Base-by-base conservation (phyloP, 2,797 vertebrate genomes). In the Erpetoichthys calabaricus region DNA sequence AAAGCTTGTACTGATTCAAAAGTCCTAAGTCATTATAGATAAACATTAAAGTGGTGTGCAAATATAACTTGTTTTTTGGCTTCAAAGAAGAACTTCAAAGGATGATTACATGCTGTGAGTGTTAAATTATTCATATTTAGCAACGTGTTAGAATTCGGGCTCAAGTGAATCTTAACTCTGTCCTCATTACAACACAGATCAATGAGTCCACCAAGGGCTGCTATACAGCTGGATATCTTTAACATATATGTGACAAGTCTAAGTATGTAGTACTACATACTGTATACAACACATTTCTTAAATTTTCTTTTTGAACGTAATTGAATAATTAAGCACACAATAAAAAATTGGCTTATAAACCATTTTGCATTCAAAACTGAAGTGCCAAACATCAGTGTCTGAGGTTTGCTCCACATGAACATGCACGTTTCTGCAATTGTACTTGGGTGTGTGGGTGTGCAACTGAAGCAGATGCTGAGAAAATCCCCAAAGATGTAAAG, bases 1-100 rank as follows among this genome's bases (percentile, higher is more conserved):
- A 69, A 76, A 74, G 62, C 65, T 64, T 74, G 67, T 75, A 75
- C 65, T 73, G 68, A 65, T 74, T 70, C 47, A 56, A 76, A 66
- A 65, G 71, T 66, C 62, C 72, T 68, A 74, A 75, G 71, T 84
- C 78, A 87, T 80, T 80, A 70, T 42, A 68, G 68, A 78, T 78
- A 74, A 80, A 83, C 84, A 82, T 79, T 77, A 86, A 73, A 86
- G 75, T 70, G 72, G 74, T 75, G 71, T 67, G 68, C 66, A 82
- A 75, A 77, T 67, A 81, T 65, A 76, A 78, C 72, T 75, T 73
- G 71, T 67, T 72, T 80, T 79, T 78, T 53, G 69, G 74, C 67
- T 76, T 85, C 81, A 69, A 77, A 76, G 76, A 65, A 70, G 73
- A 74, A 83, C 73, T 64, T 75, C 81, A 86, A 80, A 84, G 77